phyloP scores from a whole-genome alignment of 2,888 invertebrate species.

The Cheilosia impressa region DNA sequence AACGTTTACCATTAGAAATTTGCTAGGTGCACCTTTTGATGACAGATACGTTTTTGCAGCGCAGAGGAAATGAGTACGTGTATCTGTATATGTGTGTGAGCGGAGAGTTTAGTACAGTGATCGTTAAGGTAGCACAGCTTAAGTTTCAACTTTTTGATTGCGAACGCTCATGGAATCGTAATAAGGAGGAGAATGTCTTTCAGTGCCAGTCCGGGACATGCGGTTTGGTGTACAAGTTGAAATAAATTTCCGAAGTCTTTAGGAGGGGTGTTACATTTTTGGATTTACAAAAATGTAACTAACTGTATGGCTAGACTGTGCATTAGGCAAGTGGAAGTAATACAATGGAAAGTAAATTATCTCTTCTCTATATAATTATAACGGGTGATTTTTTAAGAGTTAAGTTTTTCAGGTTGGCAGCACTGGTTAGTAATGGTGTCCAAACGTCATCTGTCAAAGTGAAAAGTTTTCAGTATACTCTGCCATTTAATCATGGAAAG shows the following conservation, averaged over 20 bases:
- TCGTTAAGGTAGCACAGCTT: conserved; percentile 70
- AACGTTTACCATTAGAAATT: conserved; percentile 73
- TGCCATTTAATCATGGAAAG: too few relatives aligned
- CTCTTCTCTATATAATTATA: too few relatives aligned
- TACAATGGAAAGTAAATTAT: too few relatives aligned
- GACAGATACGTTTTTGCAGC: conserved; percentile 67
- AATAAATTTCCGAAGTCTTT: conserved; percentile 43
- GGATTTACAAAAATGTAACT: background rate
- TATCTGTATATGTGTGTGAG: conserved; percentile 6
- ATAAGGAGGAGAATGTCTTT: conserved; percentile 36
- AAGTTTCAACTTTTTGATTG: conserved; percentile 75
- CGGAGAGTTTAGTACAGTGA: conserved; percentile 30
- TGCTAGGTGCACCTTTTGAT: conserved; percentile 67
- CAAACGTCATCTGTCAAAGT: too few relatives aligned
- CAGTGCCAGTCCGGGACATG: conserved; percentile 15
- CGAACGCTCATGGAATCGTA: conserved; percentile 63
- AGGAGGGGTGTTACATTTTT: conserved; percentile 20
- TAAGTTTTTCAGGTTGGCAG: too few relatives aligned
- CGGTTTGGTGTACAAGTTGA: conserved; percentile 40
- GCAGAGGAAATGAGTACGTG: background rate
- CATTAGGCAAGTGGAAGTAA: too few relatives aligned
- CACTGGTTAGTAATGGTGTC: too few relatives aligned
- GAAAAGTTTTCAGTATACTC: too few relatives aligned
- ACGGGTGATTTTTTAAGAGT: too few relatives aligned
- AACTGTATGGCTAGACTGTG: background rate